These are phyloP conservation scores for Chrysolina haemoptera DNA, from an alignment of 2,888 invertebrate species.

Conservation along the genomic window DNA sequence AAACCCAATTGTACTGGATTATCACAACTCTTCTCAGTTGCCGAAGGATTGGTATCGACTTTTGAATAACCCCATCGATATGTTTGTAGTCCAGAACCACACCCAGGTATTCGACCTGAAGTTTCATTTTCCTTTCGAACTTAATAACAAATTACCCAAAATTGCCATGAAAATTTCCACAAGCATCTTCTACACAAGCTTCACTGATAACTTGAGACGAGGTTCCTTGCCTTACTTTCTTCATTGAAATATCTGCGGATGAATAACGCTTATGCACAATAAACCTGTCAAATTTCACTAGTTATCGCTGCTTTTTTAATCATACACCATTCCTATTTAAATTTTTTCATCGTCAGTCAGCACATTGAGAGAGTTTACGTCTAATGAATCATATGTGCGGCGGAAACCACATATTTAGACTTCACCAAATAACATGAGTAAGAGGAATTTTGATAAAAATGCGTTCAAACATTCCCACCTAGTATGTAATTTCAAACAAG, in stretches of 20 bases:
- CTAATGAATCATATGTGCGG: not conserved
- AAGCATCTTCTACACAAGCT: too few species aligned
- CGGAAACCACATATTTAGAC: slow-evolving; percentile 25
- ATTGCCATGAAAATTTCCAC: too few species aligned
- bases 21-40: too few species aligned
- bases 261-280: not conserved
- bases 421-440: slow-evolving; percentile 23
- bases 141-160: too few species aligned
- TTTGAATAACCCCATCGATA: too few species aligned
- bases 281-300: slow-evolving; percentile 1
- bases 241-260: not conserved
- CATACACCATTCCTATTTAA: slow-evolving; percentile 6
- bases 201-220: too few species aligned
- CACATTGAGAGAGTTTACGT: not conserved
- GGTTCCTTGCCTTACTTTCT: not conserved
- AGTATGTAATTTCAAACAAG: slow-evolving; percentile 30
- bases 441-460: slow-evolving; percentile 30
- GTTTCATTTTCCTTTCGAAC: too few species aligned
- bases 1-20: too few species aligned
- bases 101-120: too few species aligned
- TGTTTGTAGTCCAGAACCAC: too few species aligned
- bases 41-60: too few species aligned
- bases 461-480: slow-evolving; percentile 5
- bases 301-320: not conserved
- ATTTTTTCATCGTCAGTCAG: slow-evolving; percentile 18